Evolutionary conservation across 2,797 vertebrate species (phyloP), one percentile per base, ranked within the genome.

Genomic region (Chromis chromis): DNA sequence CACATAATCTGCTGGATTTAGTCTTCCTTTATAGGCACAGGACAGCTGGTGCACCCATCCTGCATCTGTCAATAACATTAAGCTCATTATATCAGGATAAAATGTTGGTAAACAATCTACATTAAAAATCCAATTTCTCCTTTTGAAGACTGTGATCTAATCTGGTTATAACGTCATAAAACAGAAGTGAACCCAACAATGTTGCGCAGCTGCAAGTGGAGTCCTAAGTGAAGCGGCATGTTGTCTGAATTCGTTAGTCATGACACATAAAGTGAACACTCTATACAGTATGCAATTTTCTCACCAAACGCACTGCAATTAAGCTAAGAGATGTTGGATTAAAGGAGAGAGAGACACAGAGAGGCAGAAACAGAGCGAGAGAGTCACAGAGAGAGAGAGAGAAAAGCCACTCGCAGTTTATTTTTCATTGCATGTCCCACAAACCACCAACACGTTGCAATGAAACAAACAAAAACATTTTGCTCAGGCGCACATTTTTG

Each of bases 381-480:
- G 21, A 22, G 49, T 5, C 39, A 46, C 9, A 33, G 17, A 49
- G 33, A 50, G 60, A 40, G 31, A 55, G 22, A 55, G 22, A 10
- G 53, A 62, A 58, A 0, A 36, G 67, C 46, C 55, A 70, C 78
- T 76, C 8, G 12, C 59, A 50, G 52, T 83, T 82, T 86, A 79
- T 81, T 82, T 81, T 88, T 84, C 71, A 72, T 63, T 71, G 70
- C 24, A 28, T 74, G 69, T 76, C 68, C 88, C 86, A 59, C 88
- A 90, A 88, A 88, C 87, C 79, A 25, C 87, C 74, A 81, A 78
- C 82, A 88, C 69, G 54, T 84, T 57, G 85, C 82, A 86, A 49
- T 55, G 70, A 86, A 88, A 77, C 76, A 89, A 92, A 89, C 82
- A 90, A 89, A 84, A 87, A 79, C 85, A 85, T 83, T 79, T 50